Base-by-base conservation (phyloP, 1,140 invertebrate genomes). In the Drosophila hydei region DNA sequence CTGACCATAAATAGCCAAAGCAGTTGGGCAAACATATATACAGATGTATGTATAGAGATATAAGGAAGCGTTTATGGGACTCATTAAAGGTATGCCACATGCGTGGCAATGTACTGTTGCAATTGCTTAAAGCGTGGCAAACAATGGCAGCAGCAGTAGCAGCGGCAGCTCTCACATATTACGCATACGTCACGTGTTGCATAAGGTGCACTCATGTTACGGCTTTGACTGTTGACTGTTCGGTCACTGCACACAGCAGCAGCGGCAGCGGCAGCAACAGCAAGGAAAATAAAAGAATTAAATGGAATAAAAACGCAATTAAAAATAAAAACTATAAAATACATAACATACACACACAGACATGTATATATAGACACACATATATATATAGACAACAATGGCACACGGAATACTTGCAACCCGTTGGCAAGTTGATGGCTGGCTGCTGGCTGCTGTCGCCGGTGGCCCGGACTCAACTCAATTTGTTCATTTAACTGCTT, bases 401-500 rank as follows among this genome's bases (percentile, higher is more conserved):
- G 27, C 30, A 65, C 14, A 30, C 38, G 38, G 6, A 5, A 14
- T 27, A 16, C 23, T 27, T 54, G 52, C 48, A 36, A 48, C 47
- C 55, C 38, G 12, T 47, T 16, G 65, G 65, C 64, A 51, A 62
- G 65, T 48, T 69, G 65, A 62, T 42, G 59, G 48, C 63, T 33
- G 9, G 30, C 30, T 59, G 64, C 25, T 51, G 63, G 63, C 63
- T 38, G 50, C 23, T 40, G 18, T 52, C 38, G 36, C 62, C 55
- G 59, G 63, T 74, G 72, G 62, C 58, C 54, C 25, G 42, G 40
- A 67, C 75, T 75, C 83, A 85, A 85, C 81, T 85, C 81, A 85
- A 85, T 85, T 85, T 85, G 81, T 85, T 87, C 83, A 81, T 88
- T 87, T 87, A 87, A 88, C 83, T 88, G 81, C 83, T 87, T 87